phyloP scores from a whole-genome alignment of 92 coral and sea anemone species.

The Porites lobata region DNA sequence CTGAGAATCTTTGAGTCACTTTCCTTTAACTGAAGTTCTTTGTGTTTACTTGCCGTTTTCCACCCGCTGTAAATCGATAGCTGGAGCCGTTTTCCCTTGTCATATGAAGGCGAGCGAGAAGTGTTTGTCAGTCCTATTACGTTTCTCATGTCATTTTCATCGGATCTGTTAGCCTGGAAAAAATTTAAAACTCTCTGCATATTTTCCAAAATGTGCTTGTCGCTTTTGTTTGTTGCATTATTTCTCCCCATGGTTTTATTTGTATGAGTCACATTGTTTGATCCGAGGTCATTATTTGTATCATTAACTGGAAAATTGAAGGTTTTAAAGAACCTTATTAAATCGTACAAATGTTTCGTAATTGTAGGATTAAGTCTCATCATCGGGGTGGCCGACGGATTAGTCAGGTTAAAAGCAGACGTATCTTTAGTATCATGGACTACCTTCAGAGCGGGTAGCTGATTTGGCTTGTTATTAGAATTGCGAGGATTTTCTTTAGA shows the following conservation, averaged over 20 bases:
- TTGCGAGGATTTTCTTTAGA: neutral
- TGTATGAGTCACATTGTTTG: neutral
- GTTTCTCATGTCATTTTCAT: neutral
- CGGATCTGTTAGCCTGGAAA: neutral
- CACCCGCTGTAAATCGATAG: constrained; percentile 22
- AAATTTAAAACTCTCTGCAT: neutral
- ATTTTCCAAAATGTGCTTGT: neutral
- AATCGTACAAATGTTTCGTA: constrained; percentile 18
- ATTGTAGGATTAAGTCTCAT: neutral
- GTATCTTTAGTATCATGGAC: neutral
- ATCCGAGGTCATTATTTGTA: neutral
- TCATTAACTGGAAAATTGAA: neutral
- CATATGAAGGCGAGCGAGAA: neutral
- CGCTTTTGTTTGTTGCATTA: neutral
- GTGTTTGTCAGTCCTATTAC: neutral
- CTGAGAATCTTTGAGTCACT: neutral
- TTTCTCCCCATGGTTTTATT: neutral
- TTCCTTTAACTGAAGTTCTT: neutral
- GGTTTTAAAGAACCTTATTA: constrained; percentile 24
- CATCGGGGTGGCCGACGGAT: neutral
- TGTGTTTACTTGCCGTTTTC: constrained; percentile 3
- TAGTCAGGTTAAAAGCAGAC: neutral
- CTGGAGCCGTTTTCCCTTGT: neutral
- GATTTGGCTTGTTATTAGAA: neutral
- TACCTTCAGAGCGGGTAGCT: neutral